Conservation (phyloP, 2,888 invertebrate species). For the Lycaena phlaeas region DNA sequence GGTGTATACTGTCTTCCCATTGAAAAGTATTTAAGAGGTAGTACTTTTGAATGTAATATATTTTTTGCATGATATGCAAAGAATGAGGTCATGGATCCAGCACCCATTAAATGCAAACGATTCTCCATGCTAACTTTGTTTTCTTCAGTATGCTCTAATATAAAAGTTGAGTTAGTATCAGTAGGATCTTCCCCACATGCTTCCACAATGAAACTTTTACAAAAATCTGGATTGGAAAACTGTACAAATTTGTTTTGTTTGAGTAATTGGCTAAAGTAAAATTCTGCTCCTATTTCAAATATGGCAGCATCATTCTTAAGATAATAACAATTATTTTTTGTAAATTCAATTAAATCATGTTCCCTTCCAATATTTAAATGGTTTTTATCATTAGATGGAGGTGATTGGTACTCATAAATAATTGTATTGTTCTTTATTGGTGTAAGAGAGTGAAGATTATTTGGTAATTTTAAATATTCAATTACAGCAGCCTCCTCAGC, state of each 20-base stretch:
- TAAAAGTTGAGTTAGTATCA: slow-evolving; percentile 69
- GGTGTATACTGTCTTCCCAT: slow-evolving; percentile 81
- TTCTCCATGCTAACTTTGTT: slow-evolving; percentile 67
- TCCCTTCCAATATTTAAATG: slow-evolving; percentile 73
- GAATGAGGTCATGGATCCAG: slow-evolving; percentile 80
- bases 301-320: slow-evolving; percentile 78
- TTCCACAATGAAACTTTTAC: slow-evolving; percentile 81
- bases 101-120: slow-evolving; percentile 82
- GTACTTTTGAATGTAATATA: slow-evolving; percentile 67
- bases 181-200: slow-evolving; percentile 77
- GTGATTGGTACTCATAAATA: slow-evolving; percentile 33
- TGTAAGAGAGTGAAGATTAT: slow-evolving; percentile 76
- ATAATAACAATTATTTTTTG: slow-evolving; percentile 74
- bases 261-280: slow-evolving; percentile 57
- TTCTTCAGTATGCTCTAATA: slow-evolving; percentile 72
- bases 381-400: slow-evolving; percentile 42
- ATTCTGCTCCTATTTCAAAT: slow-evolving; percentile 77
- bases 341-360: slow-evolving; percentile 70
- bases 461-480: slow-evolving; percentile 79
- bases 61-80: slow-evolving; percentile 82
- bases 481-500: slow-evolving; percentile 80
- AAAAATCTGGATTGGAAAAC: slow-evolving; percentile 85
- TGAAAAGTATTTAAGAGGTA: slow-evolving; percentile 81
- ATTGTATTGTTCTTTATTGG: slow-evolving; percentile 53
- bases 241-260: slow-evolving; percentile 70